phyloP scores from a whole-genome alignment of 2,888 invertebrate genomes.

The Philopedon plagiatum region DNA sequence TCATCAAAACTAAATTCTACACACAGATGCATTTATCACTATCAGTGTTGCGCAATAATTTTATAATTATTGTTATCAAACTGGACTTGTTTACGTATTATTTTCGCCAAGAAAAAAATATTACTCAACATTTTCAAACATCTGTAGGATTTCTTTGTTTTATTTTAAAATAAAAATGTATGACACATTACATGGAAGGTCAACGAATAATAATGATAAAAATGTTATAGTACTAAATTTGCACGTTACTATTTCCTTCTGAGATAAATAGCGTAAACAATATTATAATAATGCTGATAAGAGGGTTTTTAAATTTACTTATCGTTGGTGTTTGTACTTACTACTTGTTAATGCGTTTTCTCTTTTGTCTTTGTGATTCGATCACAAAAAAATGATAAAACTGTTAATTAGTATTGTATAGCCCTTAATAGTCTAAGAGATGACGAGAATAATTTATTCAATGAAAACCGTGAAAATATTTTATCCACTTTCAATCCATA shows the following conservation, averaged over 20 bases:
- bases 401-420: neutral
- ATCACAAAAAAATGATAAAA: neutral
- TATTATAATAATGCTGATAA: conserved; percentile 23
- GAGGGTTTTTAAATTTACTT: conserved; percentile 15
- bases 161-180: conserved; percentile 21
- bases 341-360: too few species aligned
- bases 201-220: conserved; percentile 11
- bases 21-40: neutral
- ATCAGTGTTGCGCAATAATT: neutral
- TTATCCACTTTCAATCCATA: too few species aligned
- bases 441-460: too few species aligned
- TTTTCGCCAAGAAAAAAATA: conserved; percentile 10
- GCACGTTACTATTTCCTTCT: conserved; percentile 37
- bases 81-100: conserved; percentile 17
- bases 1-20: too few species aligned
- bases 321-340: conserved; percentile 7
- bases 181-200: conserved; percentile 31
- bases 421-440: neutral
- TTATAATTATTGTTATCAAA: conserved; percentile 13
- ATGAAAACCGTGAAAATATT: too few species aligned
- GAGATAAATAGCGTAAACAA: conserved; percentile 28
- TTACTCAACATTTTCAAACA: conserved; percentile 28
- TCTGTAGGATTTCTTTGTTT: conserved; percentile 27
- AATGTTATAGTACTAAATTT: conserved; percentile 21
- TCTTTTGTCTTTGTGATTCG: conserved; percentile 23